phyloP scores from a whole-genome alignment of 2,113 vertebrate genomes.

The Calypte anna region DNA sequence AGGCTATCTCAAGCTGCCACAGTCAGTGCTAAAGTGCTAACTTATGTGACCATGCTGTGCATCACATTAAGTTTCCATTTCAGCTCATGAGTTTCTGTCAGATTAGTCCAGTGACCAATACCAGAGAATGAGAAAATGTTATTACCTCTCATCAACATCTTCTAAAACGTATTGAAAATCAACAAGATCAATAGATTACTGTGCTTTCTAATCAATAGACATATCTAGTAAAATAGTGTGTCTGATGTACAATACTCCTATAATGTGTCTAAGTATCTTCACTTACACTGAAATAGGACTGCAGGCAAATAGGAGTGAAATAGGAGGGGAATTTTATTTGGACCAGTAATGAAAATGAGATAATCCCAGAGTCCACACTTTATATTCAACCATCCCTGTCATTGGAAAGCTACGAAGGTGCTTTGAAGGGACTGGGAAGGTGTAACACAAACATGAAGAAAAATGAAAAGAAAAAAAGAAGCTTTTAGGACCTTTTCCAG shows the following conservation, averaged over 20 bases:
- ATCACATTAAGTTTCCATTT: constrained; percentile 42
- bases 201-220: background rate
- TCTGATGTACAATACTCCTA: background rate
- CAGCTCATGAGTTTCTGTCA: constrained; percentile 43
- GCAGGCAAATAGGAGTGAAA: background rate
- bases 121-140: constrained; percentile 37
- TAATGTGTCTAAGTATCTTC: background rate
- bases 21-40: constrained; percentile 56
- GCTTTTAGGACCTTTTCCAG: background rate
- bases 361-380: background rate
- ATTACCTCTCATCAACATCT: background rate
- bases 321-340: background rate
- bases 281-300: background rate
- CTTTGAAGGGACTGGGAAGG: background rate
- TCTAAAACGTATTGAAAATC: constrained; percentile 20
- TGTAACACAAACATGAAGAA: background rate
- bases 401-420: background rate
- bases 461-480: background rate
- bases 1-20: constrained; percentile 52
- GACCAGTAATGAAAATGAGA: background rate
- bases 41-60: constrained; percentile 46
- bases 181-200: background rate
- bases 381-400: background rate
- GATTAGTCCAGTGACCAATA: constrained; percentile 23
- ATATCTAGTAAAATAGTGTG: background rate